A percentile compares a stretch with the other conserved stretches of the same genome.
Conservation (phyloP, 2,113 vertebrate species). For the Indri indri region DNA sequence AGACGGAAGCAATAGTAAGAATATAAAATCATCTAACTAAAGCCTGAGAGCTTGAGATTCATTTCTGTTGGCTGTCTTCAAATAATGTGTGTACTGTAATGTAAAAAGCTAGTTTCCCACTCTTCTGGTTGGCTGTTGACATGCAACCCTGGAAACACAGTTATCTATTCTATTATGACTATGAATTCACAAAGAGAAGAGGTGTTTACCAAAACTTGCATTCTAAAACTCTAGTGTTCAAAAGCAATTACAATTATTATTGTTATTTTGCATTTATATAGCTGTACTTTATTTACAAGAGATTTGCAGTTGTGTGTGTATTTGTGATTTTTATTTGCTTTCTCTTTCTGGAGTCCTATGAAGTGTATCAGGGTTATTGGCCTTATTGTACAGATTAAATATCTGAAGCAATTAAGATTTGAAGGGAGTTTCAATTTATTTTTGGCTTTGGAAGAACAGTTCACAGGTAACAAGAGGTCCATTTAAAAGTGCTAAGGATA, state of each 20-base stretch:
- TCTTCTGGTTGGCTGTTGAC: neutral
- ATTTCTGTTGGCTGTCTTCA: neutral
- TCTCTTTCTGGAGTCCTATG: neutral
- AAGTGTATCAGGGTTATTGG: slow-evolving; percentile 40
- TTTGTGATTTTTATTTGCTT: slow-evolving; percentile 13
- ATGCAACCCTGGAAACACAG: neutral
- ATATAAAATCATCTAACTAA: neutral
- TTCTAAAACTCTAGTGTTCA: neutral
- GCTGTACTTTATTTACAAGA: slow-evolving; percentile 29
- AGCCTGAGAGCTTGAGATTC: neutral
- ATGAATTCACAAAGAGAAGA: neutral
- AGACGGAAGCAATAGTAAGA: neutral
- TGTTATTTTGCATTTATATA: slow-evolving; percentile 39
- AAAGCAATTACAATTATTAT: slow-evolving; percentile 49
- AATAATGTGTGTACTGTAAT: neutral
- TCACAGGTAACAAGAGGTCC: slow-evolving; percentile 52
- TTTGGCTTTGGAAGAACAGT: slow-evolving; percentile 59
- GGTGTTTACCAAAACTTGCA: neutral
- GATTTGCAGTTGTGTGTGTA: slow-evolving; percentile 9
- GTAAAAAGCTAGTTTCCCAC: neutral
- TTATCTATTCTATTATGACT: neutral
- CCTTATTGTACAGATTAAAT: slow-evolving; percentile 59
- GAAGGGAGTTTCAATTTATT: slow-evolving; percentile 59
- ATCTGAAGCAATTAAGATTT: slow-evolving; percentile 56
- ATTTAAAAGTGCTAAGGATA: slow-evolving; percentile 36